Conservation (phyloP, 1,140 invertebrate genomes). For the Pachyrhynchus sulphureomaculatus region DNA sequence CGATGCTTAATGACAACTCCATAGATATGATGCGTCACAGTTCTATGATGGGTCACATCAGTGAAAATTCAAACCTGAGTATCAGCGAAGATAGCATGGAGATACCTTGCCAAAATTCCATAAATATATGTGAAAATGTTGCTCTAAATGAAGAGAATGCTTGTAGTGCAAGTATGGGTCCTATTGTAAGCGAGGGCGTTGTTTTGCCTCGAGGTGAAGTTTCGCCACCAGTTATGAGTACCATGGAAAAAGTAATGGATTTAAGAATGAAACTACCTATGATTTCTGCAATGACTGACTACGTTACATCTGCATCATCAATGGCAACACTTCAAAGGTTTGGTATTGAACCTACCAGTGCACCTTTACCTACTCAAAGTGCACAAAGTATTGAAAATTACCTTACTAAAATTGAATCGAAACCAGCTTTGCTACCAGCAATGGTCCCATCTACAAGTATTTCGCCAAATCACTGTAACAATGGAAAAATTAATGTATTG, state of each 20-base stretch:
- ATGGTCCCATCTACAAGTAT: not conserved
- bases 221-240: not conserved
- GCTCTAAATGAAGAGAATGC: constrained; percentile 38
- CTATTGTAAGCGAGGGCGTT: constrained; percentile 25
- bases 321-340: constrained; percentile 54
- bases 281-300: constrained; percentile 48
- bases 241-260: constrained; percentile 48
- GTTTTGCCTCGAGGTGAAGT: constrained; percentile 4
- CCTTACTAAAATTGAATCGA: constrained; percentile 54
- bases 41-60: constrained; percentile 40
- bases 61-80: constrained; percentile 55
- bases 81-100: constrained; percentile 48
- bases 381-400: constrained; percentile 62
- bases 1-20: constrained; percentile 55
- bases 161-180: constrained; percentile 20
- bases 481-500: constrained; percentile 8
- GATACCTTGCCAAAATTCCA: constrained; percentile 38
- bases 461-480: constrained; percentile 11
- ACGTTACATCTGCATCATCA: constrained; percentile 50
- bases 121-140: constrained; percentile 34
- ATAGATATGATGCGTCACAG: constrained; percentile 49
- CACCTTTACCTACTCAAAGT: constrained; percentile 57
- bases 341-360: constrained; percentile 44
- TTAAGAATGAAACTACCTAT: constrained; percentile 49
- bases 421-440: constrained; percentile 22